A percentile compares a stretch with the other conserved stretches of the same genome.
These are phyloP conservation scores for Nothocercus nigrocapillus DNA, from an alignment of 2,113 vertebrate genomes.

Conservation along the genomic window DNA sequence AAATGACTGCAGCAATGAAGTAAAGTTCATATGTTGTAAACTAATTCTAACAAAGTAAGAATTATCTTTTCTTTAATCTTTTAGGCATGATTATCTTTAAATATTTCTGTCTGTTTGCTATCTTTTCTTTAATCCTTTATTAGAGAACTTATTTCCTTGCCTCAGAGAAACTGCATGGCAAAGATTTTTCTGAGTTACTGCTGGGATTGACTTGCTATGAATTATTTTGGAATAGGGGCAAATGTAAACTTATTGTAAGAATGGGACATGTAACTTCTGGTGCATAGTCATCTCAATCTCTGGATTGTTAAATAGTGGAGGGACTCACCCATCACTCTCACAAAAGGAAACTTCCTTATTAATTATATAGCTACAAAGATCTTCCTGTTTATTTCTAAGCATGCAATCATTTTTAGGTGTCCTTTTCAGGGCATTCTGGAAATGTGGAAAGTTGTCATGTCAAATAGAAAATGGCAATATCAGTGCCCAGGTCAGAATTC, in stretches of 20 bases:
- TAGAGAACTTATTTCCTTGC: background rate
- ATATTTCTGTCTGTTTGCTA: background rate
- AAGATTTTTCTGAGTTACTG: background rate
- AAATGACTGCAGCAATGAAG: background rate
- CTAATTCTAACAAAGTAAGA: background rate
- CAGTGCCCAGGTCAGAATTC: conserved; percentile 20
- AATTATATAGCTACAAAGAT: background rate
- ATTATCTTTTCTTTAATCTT: background rate
- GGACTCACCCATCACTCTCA: background rate
- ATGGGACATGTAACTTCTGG: background rate
- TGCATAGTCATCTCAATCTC: background rate
- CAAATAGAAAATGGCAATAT: background rate
- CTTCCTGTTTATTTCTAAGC: background rate
- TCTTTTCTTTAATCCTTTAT: background rate
- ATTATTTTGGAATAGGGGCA: background rate
- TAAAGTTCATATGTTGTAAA: background rate
- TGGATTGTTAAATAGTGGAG: background rate
- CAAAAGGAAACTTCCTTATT: background rate
- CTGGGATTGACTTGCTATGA: background rate
- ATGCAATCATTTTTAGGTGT: background rate
- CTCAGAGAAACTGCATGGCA: background rate
- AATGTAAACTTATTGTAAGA: background rate
- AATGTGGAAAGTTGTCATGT: background rate
- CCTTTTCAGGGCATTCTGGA: background rate
- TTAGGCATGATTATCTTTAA: background rate